These are phyloP conservation scores for Tenodera sinensis DNA, from an alignment of 2,888 invertebrate genomes.

Conservation along the genomic window DNA sequence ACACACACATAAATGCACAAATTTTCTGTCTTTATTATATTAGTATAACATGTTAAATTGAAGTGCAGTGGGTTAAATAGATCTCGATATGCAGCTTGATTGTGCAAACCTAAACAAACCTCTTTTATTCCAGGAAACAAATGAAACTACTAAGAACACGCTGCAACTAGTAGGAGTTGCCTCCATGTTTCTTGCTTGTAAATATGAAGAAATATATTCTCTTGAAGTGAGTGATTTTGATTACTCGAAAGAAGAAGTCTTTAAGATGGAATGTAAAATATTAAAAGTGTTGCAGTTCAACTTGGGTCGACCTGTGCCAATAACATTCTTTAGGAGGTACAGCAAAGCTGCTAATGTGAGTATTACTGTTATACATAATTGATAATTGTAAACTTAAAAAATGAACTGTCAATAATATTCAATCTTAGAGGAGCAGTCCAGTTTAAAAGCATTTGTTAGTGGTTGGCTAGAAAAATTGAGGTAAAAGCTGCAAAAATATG, in stretches of 20 bases:
- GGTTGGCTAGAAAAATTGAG: no score
- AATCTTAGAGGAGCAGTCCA: no score
- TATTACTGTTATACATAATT: constrained; percentile 8
- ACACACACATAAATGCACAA: no score
- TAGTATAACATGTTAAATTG: no score
- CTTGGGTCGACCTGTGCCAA: constrained; percentile 79
- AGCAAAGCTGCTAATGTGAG: constrained; percentile 47
- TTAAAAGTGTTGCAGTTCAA: constrained; percentile 72
- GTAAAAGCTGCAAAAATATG: no score
- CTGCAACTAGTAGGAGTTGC: constrained; percentile 88
- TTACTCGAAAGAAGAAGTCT: constrained; percentile 72
- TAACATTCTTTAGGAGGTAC: constrained; percentile 84
- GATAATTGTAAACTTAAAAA: background rate
- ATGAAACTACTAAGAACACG: constrained; percentile 61
- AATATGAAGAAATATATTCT: constrained; percentile 91
- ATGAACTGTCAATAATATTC: background rate
- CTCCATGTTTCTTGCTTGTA: constrained; percentile 85
- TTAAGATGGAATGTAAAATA: constrained; percentile 79
- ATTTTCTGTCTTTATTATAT: no score
- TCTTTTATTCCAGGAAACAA: constrained; percentile 52
- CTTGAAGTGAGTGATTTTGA: constrained; percentile 87
- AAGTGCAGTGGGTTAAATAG: no score
- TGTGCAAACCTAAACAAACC: background rate
- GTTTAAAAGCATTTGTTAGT: no score
- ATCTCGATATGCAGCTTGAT: no score